These are phyloP conservation scores for Lindbergichthys nudifrons DNA, from an alignment of 2,797 vertebrate genomes.

Conservation along the genomic window DNA sequence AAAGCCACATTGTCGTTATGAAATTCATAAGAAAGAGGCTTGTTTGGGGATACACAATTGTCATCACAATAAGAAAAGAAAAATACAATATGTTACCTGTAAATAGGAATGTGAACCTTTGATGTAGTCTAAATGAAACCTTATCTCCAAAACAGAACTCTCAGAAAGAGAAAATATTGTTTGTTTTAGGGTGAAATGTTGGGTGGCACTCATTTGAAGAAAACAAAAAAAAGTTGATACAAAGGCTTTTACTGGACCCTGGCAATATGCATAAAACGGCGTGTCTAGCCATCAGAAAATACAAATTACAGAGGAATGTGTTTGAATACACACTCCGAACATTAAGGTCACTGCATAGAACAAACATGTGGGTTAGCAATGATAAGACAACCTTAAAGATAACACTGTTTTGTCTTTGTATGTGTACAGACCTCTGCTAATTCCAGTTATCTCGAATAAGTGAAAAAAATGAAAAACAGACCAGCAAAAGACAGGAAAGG, in stretches of 20 bases:
- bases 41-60: constrained; percentile 67
- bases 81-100: constrained; percentile 44
- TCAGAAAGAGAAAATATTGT: constrained; percentile 29
- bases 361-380: constrained; percentile 37
- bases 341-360: constrained; percentile 61
- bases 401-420: constrained; percentile 14
- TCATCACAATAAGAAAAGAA: constrained; percentile 67
- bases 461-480: background rate
- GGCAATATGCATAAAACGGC: constrained; percentile 41
- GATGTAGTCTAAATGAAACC: constrained; percentile 33
- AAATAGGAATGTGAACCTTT: constrained; percentile 52
- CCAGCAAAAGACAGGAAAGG: constrained; percentile 20
- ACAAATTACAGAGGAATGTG: background rate
- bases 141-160: constrained; percentile 8
- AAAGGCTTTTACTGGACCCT: constrained; percentile 52
- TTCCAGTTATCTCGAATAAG: constrained; percentile 26
- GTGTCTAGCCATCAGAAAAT: constrained; percentile 32
- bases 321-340: constrained; percentile 16
- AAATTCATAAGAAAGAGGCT: constrained; percentile 41
- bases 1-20: constrained; percentile 38
- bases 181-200: constrained; percentile 17
- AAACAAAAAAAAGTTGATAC: constrained; percentile 13
- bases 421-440: constrained; percentile 19
- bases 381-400: constrained; percentile 17
- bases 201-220: constrained; percentile 51